These are phyloP conservation scores for Ricordea florida DNA, from an alignment of 92 coral and sea anemone species.

Conservation along the genomic window DNA sequence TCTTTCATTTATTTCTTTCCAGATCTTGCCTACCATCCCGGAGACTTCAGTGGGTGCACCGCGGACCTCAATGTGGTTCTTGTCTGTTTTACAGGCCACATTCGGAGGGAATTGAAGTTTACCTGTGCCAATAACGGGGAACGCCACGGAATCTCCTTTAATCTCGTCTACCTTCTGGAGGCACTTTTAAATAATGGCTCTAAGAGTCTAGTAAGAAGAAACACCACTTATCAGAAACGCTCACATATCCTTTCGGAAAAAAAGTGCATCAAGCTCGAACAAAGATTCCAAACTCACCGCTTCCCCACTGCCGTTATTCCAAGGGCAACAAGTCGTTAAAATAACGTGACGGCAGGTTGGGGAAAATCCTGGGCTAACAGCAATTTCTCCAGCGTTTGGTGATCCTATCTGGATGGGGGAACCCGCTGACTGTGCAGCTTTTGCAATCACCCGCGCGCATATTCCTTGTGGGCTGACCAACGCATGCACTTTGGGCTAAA, in stretches of 20 bases:
- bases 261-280: neutral
- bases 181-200: constrained; percentile 52
- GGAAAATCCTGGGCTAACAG: constrained; percentile 34
- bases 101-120: constrained; percentile 65
- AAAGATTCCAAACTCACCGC: neutral
- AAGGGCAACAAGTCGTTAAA: constrained; percentile 41
- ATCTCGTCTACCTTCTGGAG: constrained; percentile 39
- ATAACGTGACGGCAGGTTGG: constrained; percentile 55
- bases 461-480: constrained; percentile 40
- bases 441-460: constrained; percentile 23
- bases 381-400: constrained; percentile 27
- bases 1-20: constrained; percentile 59
- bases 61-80: constrained; percentile 59
- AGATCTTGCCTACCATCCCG: constrained; percentile 50
- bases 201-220: neutral
- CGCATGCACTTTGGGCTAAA: constrained; percentile 29
- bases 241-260: neutral
- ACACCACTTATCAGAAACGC: neutral
- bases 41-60: constrained; percentile 71
- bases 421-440: constrained; percentile 46
- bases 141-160: constrained; percentile 54
- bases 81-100: constrained; percentile 37
- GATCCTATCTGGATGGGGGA: constrained; percentile 8
- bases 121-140: constrained; percentile 88
- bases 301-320: constrained; percentile 7